Percentiles rank a stretch among this genome's conserved stretches.
These are phyloP conservation scores for Smittia sp. DNA, from an alignment of 2,888 invertebrate genomes.

Conservation along the genomic window DNA sequence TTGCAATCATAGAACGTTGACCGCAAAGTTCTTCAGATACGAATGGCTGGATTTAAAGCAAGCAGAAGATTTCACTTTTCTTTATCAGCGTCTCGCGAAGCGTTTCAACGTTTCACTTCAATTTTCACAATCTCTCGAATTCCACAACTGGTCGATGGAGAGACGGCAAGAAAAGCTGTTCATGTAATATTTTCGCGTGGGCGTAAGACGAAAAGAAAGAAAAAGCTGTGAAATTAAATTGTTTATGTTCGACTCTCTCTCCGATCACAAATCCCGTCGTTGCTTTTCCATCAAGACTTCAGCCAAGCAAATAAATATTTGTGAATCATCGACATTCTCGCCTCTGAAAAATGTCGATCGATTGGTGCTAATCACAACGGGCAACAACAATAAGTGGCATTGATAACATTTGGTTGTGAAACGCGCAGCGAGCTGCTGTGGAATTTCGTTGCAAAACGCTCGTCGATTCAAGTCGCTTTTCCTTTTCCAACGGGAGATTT, in stretches of 20 bases:
- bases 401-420: background rate
- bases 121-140: background rate
- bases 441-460: conserved; percentile 5
- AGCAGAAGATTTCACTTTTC: conserved; percentile 4
- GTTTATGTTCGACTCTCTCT: background rate
- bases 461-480: background rate
- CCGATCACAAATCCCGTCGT: background rate
- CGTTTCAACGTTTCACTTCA: background rate
- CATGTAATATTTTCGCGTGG: conserved; percentile 17
- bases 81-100: background rate
- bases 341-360: background rate
- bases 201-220: conserved; percentile 2
- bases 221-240: conserved; percentile 11
- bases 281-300: background rate
- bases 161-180: background rate
- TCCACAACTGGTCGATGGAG: background rate
- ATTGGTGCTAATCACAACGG: background rate
- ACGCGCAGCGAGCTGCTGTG: background rate
- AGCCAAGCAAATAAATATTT: background rate
- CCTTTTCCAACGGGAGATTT: background rate
- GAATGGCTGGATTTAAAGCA: conserved; percentile 16
- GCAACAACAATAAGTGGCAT: background rate
- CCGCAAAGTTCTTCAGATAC: conserved; percentile 23
- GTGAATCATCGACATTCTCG: background rate
- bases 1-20: conserved; percentile 22